These are phyloP conservation scores for Pemphigus obesinymphae DNA, from an alignment of 1,140 invertebrate genomes.

Conservation along the genomic window DNA sequence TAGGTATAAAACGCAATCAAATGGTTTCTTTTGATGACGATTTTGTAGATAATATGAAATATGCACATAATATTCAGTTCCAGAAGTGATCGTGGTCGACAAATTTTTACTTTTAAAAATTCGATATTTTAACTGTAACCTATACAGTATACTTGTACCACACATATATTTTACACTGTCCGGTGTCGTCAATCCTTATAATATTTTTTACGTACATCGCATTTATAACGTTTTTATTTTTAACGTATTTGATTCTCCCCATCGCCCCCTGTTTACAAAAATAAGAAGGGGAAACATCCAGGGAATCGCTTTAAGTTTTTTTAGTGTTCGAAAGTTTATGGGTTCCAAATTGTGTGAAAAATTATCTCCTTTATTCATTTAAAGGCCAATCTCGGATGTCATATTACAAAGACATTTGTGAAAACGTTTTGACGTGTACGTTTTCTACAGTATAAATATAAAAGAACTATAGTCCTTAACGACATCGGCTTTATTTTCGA, in stretches of 20 bases:
- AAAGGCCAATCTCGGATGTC: background rate
- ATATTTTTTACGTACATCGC: background rate
- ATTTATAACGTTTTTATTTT: background rate
- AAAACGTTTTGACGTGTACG: background rate
- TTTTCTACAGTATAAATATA: background rate
- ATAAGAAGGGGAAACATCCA: background rate
- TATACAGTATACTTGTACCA: background rate
- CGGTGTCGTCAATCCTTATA: background rate
- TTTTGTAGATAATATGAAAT: background rate
- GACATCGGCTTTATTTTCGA: background rate
- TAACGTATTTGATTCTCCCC: background rate
- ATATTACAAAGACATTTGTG: conserved; percentile 9
- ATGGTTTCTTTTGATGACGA: background rate
- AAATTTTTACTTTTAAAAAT: background rate
- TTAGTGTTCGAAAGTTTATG: background rate
- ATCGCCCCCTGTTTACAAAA: background rate
- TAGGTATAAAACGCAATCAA: background rate
- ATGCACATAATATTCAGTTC: background rate
- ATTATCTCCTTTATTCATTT: background rate
- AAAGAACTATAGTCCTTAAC: background rate
- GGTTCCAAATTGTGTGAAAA: background rate
- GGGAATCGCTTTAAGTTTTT: background rate
- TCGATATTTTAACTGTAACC: background rate
- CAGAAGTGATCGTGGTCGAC: too few species aligned
- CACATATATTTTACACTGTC: background rate